Percentiles rank a stretch among this genome's conserved stretches.
phyloP scores from a whole-genome alignment of 2,113 vertebrate species.

The Corythornis vintsioides region DNA sequence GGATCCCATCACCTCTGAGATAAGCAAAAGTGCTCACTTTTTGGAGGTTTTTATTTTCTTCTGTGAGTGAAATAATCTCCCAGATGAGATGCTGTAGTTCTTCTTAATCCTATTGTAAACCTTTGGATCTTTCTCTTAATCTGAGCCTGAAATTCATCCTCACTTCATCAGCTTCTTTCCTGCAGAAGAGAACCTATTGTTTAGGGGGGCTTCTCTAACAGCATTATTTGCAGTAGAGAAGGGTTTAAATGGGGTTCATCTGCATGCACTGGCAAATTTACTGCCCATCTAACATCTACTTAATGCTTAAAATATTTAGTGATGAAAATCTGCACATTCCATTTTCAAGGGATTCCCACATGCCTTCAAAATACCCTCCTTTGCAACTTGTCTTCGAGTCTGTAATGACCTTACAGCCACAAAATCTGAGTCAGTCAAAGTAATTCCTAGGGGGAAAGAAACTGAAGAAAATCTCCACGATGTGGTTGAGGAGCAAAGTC shows the following conservation, averaged over 20 bases:
- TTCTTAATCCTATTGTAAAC: conserved; percentile 1
- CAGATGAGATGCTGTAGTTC: not conserved
- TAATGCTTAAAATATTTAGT: conserved; percentile 7
- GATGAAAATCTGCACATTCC: not conserved
- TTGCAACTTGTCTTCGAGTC: not conserved
- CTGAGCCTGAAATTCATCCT: not conserved
- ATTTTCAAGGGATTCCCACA: conserved; percentile 8
- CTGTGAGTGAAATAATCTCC: not conserved
- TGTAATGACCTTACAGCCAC: not conserved
- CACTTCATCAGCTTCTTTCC: not conserved
- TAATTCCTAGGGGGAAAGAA: not conserved
- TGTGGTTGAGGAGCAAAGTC: not conserved
- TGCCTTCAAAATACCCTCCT: not conserved
- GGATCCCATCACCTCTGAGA: not conserved
- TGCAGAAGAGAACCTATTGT: conserved; percentile 3
- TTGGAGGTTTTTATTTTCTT: not conserved
- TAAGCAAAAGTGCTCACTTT: not conserved
- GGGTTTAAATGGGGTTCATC: conserved; percentile 16
- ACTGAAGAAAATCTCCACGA: not conserved
- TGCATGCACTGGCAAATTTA: not conserved
- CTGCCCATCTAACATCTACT: not conserved
- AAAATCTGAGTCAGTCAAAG: not conserved
- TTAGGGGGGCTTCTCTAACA: not conserved
- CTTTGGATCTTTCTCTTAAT: not conserved
- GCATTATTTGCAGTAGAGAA: not conserved